Evolutionary conservation across 2,113 vertebrate species (phyloP), one percentile per base, ranked within the genome.

Genomic region (Melanocharis versteri): DNA sequence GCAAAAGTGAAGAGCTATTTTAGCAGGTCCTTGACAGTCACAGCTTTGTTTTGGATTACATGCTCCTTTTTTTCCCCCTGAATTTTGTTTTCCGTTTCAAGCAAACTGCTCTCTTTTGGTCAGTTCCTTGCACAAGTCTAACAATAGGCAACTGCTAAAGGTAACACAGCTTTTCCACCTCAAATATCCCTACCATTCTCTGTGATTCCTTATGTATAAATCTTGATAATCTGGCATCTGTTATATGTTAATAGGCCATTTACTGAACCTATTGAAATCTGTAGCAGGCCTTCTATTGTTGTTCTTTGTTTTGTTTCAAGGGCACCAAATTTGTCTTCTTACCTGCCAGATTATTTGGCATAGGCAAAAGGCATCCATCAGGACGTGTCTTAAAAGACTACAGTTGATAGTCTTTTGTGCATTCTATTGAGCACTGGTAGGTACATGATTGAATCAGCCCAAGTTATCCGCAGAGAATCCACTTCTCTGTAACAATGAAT

Each of bases 301-400:
- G 14, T 47, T 76, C 10, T 75, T 53, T 51, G 11, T 58, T 68
- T 76, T 81, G 51, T 90, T 89, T 70, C 47, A 75, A 75, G 68
- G 65, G 16, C 53, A 77, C 40, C 84, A 80, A 57, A 79, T 85
- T 85, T 72, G n/a, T 94, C 91, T 87, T 95, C 69, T 94, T 75
- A 27, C 75, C 89, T 93, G 53, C 53, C 44, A 57, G 44, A 54
- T 65, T 93, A 53, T 83, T 94, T 65, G 77, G 42, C 70, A n/a
- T 33, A 15, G 51, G 31, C 81, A 93, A 89, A 71, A 91, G 35
- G 61, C 73, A 95, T 95, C 78, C 47, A 72, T 94, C 89, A 88
- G 73, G 69, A 60, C 37, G 10, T 73, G 86, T 84, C 72, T 78
- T 84, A 42, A 33, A 82, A 76, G 81, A 4, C 80, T 71, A 0